Conservation (phyloP, 2,888 invertebrate genomes). For the Dermolepida albohirtum region DNA sequence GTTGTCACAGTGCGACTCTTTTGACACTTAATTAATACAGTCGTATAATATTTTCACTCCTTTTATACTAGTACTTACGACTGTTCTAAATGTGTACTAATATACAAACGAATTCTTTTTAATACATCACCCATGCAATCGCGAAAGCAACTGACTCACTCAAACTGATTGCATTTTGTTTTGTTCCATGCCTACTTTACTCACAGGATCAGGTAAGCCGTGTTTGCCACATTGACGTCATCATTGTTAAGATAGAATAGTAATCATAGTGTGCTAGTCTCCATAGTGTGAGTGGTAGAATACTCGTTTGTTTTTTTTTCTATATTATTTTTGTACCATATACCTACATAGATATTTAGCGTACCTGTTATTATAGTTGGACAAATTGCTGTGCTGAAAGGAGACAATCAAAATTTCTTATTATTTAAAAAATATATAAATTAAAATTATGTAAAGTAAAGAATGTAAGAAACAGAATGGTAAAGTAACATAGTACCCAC, state of each 20-base stretch:
- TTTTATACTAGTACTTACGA: background rate
- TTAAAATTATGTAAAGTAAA: background rate
- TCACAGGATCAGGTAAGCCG: slow-evolving; percentile 49
- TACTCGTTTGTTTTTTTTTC: background rate
- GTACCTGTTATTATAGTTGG: background rate
- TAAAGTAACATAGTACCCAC: background rate
- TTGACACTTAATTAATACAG: background rate
- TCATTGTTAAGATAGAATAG: slow-evolving; percentile 16
- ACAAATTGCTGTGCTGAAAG: slow-evolving; percentile 24
- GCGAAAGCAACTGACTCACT: slow-evolving; percentile 58
- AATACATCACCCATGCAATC: background rate
- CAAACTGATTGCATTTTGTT: slow-evolving; percentile 63
- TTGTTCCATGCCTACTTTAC: slow-evolving; percentile 62
- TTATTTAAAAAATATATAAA: background rate
- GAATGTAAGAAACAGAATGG: slow-evolving; percentile 4
- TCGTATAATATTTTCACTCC: slow-evolving; percentile 11
- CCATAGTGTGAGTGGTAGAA: slow-evolving; percentile 18
- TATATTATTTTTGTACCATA: background rate
- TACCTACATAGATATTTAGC: slow-evolving; percentile 3
- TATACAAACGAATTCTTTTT: slow-evolving; percentile 5
- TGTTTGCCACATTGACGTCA: slow-evolving; percentile 47
- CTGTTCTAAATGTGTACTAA: slow-evolving; percentile 3
- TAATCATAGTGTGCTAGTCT: slow-evolving; percentile 9
- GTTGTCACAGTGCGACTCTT: background rate
- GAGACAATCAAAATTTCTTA: background rate